These are phyloP conservation scores for Megalops cyprinoides DNA, from an alignment of 2,797 vertebrate genomes.

Conservation along the genomic window DNA sequence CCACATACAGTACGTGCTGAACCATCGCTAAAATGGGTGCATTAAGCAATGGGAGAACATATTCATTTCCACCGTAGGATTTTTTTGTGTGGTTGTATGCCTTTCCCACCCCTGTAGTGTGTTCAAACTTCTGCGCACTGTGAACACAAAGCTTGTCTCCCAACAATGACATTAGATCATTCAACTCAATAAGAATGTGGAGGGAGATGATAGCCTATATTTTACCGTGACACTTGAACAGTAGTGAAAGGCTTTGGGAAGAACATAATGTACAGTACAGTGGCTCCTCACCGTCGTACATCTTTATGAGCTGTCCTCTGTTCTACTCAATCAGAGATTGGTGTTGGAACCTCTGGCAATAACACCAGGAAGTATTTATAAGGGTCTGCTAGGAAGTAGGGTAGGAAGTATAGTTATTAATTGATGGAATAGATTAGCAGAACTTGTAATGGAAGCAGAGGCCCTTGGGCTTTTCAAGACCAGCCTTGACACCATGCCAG, in stretches of 20 bases:
- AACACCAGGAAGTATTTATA: no score
- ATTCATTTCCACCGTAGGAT: not conserved
- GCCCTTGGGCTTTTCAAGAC: no score
- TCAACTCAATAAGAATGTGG: constrained; percentile 3
- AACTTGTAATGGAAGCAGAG: no score
- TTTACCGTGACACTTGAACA: not conserved
- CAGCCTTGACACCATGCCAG: no score
- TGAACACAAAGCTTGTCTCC: not conserved
- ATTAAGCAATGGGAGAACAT: not conserved
- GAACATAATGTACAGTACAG: not conserved
- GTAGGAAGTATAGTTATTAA: no score
- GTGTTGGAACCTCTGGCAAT: no score
- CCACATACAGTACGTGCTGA: no score
- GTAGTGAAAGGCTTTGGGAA: not conserved
- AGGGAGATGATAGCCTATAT: not conserved
- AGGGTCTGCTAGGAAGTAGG: no score
- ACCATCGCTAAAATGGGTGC: not conserved
- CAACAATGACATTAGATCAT: not conserved
- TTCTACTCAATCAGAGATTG: no score
- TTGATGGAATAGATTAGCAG: no score
- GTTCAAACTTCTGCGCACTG: not conserved
- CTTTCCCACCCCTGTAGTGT: not conserved
- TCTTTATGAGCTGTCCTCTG: not conserved
- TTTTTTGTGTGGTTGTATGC: not conserved
- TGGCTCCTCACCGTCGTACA: not conserved